Evolutionary conservation across 2,113 vertebrate species (phyloP), one percentile per base, ranked within the genome.

Genomic region (Empidonax alnorum): DNA sequence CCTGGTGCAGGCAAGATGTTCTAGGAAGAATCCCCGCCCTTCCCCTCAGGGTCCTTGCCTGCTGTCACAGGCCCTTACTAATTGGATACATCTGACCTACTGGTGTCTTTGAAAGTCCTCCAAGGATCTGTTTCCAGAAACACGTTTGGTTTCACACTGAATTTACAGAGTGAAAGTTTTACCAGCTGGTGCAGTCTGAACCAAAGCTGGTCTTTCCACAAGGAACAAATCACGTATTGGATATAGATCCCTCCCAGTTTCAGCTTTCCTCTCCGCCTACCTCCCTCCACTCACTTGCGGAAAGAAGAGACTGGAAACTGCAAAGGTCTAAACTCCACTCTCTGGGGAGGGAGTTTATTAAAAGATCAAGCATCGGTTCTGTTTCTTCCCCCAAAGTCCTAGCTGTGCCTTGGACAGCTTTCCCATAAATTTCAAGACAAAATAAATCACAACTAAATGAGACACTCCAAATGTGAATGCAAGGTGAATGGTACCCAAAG

Each of bases 141-240:
- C 95, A 96, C 80, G 72, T 94, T 96, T 94, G 85, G 95, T 95
- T 98, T 97, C 94, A 93, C 83, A 89, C 83, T 96, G 84, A 97
- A 93, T 94, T 94, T 94, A 49, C 67, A 23, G 84, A 97, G 94
- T 91, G 89, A 96, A 96, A 96, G 96, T 97, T 95, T 95, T 87
- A 97, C 89, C 96, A 97, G 88, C 96, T 96, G 92, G 95, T 91
- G 91, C 14, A 22, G 76, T n/a, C 65, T 92, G 87, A 92, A 92
- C 35, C 79, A 95, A 95, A 90, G 77, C 88, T 73, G 82, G 78
- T 96, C 87, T 97, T 95, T 93, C 84, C 87, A 94, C 47, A 76
- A 81, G 68, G 79, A 92, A 37, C 66, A 89, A 97, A 87, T 90
- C 83, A 46, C 42, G 79, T 69, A 82, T 80, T 92, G 66, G 80